Evolutionary conservation across 2,888 invertebrate genomes (phyloP).

Genomic region (Drosophila tanythrix): DNA sequence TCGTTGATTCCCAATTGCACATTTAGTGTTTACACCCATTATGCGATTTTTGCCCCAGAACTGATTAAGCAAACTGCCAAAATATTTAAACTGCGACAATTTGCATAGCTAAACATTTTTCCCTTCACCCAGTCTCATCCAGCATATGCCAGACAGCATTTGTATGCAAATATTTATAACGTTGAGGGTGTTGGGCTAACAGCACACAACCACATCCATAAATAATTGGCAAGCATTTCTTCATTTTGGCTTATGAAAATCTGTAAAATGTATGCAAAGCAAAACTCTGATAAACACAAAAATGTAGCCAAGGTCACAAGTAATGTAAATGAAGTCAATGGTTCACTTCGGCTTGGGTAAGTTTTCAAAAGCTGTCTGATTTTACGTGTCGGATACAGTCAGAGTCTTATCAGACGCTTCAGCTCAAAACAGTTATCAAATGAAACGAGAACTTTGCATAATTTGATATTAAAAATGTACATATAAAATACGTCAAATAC

Average conservation of each 20-base stretch:
- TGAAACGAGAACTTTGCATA: slow-evolving; percentile 19
- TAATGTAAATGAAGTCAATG: slow-evolving; percentile 2
- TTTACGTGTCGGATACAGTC: background rate
- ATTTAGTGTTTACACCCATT: background rate
- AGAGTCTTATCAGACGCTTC: background rate
- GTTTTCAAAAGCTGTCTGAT: background rate
- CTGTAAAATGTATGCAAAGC: slow-evolving; percentile 13
- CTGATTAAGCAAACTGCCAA: background rate
- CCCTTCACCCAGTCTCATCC: background rate
- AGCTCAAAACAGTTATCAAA: slow-evolving; percentile 28
- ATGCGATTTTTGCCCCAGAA: background rate
- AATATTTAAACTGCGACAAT: slow-evolving; percentile 3
- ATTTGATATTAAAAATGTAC: slow-evolving; percentile 10
- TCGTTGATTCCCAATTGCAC: background rate
- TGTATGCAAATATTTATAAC: slow-evolving; percentile 21
- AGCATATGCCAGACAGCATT: background rate
- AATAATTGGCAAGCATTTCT: slow-evolving; percentile 10
- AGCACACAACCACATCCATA: background rate
- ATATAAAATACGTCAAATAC: background rate
- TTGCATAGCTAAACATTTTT: background rate
- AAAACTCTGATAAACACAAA: background rate
- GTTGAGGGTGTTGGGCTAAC: slow-evolving; percentile 8
- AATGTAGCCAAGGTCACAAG: background rate
- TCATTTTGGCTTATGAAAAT: slow-evolving; percentile 9
- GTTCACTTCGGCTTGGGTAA: background rate